phyloP scores from a whole-genome alignment of 2,888 invertebrate genomes.

The Lasioglossum lativentre region DNA sequence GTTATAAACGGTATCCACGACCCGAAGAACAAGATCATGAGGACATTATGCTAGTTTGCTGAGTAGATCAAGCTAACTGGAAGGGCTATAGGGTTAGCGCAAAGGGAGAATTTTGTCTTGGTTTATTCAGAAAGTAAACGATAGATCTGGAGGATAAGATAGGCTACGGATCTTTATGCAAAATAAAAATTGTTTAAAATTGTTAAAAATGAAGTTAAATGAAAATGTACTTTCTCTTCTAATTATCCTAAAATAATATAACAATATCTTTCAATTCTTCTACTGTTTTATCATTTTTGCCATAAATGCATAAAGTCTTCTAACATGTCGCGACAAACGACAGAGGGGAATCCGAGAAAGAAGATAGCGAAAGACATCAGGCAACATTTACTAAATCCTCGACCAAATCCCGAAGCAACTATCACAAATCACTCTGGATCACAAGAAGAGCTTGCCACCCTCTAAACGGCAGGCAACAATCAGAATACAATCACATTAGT shows the following conservation, averaged over 20 bases:
- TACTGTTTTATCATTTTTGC: too few relatives aligned
- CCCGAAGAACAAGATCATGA: neutral
- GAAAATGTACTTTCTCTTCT: too few relatives aligned
- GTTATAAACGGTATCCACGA: neutral
- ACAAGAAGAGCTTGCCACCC: neutral
- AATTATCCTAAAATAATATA: too few relatives aligned
- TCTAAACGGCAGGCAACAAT: neutral
- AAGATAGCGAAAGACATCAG: neutral
- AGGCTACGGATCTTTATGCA: too few relatives aligned
- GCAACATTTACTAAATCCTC: neutral
- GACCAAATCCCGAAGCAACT: neutral
- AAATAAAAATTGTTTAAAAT: neutral
- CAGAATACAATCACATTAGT: neutral
- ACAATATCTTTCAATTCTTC: neutral
- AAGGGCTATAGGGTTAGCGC: too few relatives aligned
- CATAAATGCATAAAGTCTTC: too few relatives aligned
- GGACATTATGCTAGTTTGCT: neutral
- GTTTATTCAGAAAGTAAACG: too few relatives aligned
- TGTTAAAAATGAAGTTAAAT: too few relatives aligned
- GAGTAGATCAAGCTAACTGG: neutral
- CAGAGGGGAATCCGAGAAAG: neutral
- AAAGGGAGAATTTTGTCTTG: too few relatives aligned
- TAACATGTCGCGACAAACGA: too few relatives aligned
- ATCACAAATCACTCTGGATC: neutral
- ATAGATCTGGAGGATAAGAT: too few relatives aligned